Evolutionary conservation across 2,888 invertebrate species (phyloP), one percentile per base, ranked within the genome.

Genomic region (Bellardia bayeri): DNA sequence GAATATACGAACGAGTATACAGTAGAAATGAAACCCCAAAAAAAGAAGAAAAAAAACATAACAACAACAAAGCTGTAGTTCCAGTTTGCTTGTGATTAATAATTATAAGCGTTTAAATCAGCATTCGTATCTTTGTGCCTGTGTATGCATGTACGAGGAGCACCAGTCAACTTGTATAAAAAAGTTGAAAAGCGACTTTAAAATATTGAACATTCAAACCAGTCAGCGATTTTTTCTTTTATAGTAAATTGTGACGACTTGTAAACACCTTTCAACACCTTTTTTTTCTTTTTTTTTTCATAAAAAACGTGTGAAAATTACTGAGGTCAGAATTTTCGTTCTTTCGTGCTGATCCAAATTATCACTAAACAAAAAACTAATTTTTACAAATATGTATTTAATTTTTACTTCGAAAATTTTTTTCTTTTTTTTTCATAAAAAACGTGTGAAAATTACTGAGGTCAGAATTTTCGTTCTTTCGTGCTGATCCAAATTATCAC

Each of bases 141-240:
- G 13, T 63, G 51, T 13, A 11, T 63, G 51, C 8, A 11, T 45
- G 23, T 49, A 54, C 37, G 9, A 33, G n/a, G n/a, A 51, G 30
- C 30, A 54, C 9, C 11, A 14, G 23, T 9, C 5, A 9, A 61
- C 13, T 13, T 58, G 42, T 16, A 61, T n/a, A 33, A 75, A 82
- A 76, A 87, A 84, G 81, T 81, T 81, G 85, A 82, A 81, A 85
- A 61, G 74, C 85, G 30, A 86, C 86, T 82, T 79, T 82, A 75
- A 68, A 69, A 64, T 63, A 79, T 56, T 79, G 58, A 56, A 68
- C 40, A 45, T 45, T n/a, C 14, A 76, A 83, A 83, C 69, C 63
- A 54, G 63, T 71, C 56, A 37, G n/a, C 30, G 33, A 11, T 23
- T 8, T 9, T 80, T 54, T 49, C 16, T 14, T 42, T 64, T 61